phyloP scores from a whole-genome alignment of 2,888 invertebrate genomes.

The Lycaena phlaeas region DNA sequence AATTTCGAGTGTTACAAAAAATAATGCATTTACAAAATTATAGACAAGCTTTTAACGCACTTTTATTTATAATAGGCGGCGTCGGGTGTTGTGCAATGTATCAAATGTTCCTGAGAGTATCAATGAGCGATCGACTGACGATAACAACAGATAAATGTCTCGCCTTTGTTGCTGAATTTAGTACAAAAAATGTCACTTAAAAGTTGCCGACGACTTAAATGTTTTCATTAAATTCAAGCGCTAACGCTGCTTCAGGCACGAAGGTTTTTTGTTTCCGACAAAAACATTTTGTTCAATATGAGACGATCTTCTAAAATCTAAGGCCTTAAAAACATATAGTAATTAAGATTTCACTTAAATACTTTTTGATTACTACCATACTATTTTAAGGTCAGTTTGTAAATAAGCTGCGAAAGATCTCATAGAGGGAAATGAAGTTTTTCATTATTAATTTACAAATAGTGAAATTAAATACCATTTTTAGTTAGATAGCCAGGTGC shows the following conservation, averaged over 20 bases:
- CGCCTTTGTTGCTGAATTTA: slow-evolving; percentile 33
- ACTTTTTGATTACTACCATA: too few relatives aligned
- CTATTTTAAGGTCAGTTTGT: too few relatives aligned
- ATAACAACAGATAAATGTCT: slow-evolving; percentile 38
- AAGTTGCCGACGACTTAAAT: slow-evolving; percentile 19
- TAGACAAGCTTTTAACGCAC: slow-evolving; percentile 10
- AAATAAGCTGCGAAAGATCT: too few relatives aligned
- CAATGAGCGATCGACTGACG: slow-evolving; percentile 31
- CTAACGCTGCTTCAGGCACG: slow-evolving; percentile 3
- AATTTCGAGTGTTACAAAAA: too few relatives aligned
- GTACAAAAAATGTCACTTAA: slow-evolving; percentile 25
- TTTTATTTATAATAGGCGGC: slow-evolving; percentile 27
- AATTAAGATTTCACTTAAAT: too few relatives aligned
- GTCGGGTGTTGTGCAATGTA: slow-evolving; percentile 38
- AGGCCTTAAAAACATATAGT: too few relatives aligned
- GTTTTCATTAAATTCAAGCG: slow-evolving; percentile 1
- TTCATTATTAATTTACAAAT: too few relatives aligned
- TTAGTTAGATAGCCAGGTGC: too few relatives aligned
- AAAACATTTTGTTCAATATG: background rate
- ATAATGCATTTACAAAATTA: too few relatives aligned
- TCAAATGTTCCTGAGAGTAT: slow-evolving; percentile 44
- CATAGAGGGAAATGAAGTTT: too few relatives aligned
- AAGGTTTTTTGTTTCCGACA: background rate
- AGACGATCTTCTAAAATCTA: too few relatives aligned
- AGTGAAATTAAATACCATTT: too few relatives aligned